A percentile compares a stretch with the other conserved stretches of the same genome.
These are phyloP conservation scores for Camponotus vicinus DNA, from an alignment of 1,140 invertebrate genomes.

Conservation along the genomic window DNA sequence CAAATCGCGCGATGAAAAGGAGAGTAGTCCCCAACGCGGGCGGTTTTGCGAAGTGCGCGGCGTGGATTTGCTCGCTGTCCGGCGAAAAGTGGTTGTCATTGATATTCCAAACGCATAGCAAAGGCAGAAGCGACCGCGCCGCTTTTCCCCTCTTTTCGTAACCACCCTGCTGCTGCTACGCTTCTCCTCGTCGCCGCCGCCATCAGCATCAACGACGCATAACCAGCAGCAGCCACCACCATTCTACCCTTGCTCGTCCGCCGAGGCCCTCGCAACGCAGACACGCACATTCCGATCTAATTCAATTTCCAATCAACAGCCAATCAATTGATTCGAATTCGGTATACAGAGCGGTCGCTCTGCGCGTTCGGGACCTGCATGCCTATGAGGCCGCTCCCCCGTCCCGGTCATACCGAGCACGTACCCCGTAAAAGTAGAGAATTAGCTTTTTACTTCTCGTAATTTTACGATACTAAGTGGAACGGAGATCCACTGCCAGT, in stretches of 20 bases:
- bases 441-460: slow-evolving; percentile 79
- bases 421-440: slow-evolving; percentile 75
- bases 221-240: slow-evolving; percentile 30
- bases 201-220: slow-evolving; percentile 60
- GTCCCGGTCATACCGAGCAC: slow-evolving; percentile 51
- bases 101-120: slow-evolving; percentile 82
- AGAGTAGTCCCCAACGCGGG: slow-evolving; percentile 16
- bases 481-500: slow-evolving; percentile 66
- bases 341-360: slow-evolving; percentile 84
- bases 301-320: slow-evolving; percentile 88
- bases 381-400: slow-evolving; percentile 78
- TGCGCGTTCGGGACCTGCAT: slow-evolving; percentile 80
- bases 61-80: slow-evolving; percentile 64
- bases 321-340: slow-evolving; percentile 88
- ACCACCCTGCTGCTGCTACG: slow-evolving; percentile 48
- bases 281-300: slow-evolving; percentile 87
- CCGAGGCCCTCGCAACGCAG: slow-evolving; percentile 69
- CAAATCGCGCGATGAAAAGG: slow-evolving; percentile 60
- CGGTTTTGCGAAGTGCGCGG: slow-evolving; percentile 50
- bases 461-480: slow-evolving; percentile 68
- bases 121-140: slow-evolving; percentile 77
- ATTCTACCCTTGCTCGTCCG: slow-evolving; percentile 11
- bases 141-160: slow-evolving; percentile 67
- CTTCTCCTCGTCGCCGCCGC: slow-evolving; percentile 45
- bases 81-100: slow-evolving; percentile 79